Conservation (phyloP, 1,140 invertebrate genomes). For the Rhopalosiphum padi region DNA sequence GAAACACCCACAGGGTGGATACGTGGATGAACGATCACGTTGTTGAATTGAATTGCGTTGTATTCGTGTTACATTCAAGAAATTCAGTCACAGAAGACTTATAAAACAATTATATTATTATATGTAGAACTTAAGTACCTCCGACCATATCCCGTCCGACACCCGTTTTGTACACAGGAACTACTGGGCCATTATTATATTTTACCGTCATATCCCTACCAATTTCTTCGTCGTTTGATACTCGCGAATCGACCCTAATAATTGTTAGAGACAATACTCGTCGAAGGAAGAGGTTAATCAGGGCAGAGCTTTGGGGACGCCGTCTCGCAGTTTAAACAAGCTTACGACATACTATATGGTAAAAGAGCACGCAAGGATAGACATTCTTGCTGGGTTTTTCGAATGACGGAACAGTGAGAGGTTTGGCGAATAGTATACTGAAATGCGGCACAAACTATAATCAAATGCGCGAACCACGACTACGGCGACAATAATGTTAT, state of each 20-base stretch:
- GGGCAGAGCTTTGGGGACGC: too few relatives aligned
- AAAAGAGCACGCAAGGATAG: not conserved
- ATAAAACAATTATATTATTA: not conserved
- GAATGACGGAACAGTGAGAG: not conserved
- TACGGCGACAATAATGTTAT: not conserved
- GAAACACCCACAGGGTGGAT: not conserved
- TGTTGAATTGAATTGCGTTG: not conserved
- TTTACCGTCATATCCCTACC: not conserved
- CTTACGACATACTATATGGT: not conserved
- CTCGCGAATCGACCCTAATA: not conserved
- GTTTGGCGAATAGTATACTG: not conserved
- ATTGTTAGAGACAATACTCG: not conserved
- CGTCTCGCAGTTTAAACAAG: not conserved
- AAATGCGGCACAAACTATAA: not conserved
- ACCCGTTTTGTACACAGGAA: not conserved
- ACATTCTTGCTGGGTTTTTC: not conserved
- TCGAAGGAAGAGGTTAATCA: not conserved
- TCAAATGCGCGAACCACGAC: not conserved
- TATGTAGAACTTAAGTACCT: not conserved
- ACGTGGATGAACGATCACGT: not conserved
- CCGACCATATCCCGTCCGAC: not conserved
- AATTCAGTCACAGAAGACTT: not conserved
- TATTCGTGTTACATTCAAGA: not conserved
- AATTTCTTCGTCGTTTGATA: not conserved
- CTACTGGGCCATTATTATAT: not conserved